Evolutionary conservation across 2,888 invertebrate genomes (phyloP), one percentile per base, ranked within the genome.

Genomic region (Psylliodes chrysocephalus): DNA sequence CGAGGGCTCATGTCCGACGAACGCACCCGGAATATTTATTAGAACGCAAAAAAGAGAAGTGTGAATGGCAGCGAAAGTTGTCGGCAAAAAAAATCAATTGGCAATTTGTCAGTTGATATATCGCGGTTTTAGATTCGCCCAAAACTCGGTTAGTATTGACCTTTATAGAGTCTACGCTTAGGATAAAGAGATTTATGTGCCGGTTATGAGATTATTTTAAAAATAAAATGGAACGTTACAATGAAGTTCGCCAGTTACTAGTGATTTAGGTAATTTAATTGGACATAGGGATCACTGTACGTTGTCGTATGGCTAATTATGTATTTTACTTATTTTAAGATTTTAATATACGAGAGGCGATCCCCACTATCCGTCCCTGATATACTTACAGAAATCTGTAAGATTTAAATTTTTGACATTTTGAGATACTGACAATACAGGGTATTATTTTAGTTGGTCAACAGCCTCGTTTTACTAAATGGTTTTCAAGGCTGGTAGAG

Each of bases 31-130:
- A 60, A 64, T 64, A 64, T 60, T 64, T 60, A 64, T 64, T 30
- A 51, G 56, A 53, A 46, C 40, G 30, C n/a, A 33, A 64, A 59
- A 55, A 52, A 55, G 55, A 52, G 54, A 38, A 63, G 61, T 59
- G 61, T 63, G 57, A 57, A 60, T 53, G 52, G 64, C 52, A 61
- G 69, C 59, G 69, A 73, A 70, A 73, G 71, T 69, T 66, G 64
- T 69, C 60, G 38, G 65, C 64, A 65, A 64, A 65, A 64, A 65
- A 69, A 70, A 70, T 71, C 71, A 71, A 70, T 73, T 69, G 71
- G 63, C 69, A 71, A 71, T 71, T 73, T 72, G 72, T 71, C 64
- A 67, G 70, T 65, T 38, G 64, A 66, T 61, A 63, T 65, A 68
- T 66, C 62, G 62, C 56, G 71, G 60, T 66, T 71, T 60, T 64